Percentiles rank a stretch among this genome's conserved stretches.
These are phyloP conservation scores for Pristis pectinata DNA, from an alignment of 2,797 vertebrate species.

Conservation along the genomic window DNA sequence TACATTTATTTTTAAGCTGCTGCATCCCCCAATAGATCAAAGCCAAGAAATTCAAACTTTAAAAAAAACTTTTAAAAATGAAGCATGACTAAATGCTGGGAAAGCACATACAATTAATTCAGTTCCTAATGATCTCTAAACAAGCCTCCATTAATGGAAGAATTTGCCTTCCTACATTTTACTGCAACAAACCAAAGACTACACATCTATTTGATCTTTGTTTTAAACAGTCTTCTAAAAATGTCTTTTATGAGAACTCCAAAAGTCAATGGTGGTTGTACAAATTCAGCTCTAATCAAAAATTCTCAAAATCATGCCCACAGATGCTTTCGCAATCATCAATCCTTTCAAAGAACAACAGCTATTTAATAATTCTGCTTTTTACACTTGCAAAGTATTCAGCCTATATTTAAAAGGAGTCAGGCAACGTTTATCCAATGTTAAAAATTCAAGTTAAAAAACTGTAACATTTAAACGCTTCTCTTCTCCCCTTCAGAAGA, in stretches of 20 bases:
- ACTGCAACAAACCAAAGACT: constrained; percentile 13
- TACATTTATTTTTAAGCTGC: not conserved
- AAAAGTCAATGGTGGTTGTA: not conserved
- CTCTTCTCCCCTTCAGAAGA: constrained; percentile 8
- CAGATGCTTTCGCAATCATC: not conserved
- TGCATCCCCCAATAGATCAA: constrained; percentile 17
- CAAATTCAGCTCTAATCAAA: constrained; percentile 1
- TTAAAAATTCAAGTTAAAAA: constrained; percentile 2
- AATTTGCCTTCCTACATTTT: constrained; percentile 33
- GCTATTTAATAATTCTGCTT: constrained; percentile 8
- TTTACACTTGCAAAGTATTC: not conserved
- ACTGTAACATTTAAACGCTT: not conserved
- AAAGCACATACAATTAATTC: constrained; percentile 33
- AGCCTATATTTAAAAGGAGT: no score
- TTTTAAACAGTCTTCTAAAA: not conserved
- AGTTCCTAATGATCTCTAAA: constrained; percentile 36
- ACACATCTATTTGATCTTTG: constrained; percentile 16
- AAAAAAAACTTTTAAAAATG: not conserved
- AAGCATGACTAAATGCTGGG: constrained; percentile 7
- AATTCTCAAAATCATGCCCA: not conserved
- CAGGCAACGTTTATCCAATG: not conserved
- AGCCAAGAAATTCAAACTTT: not conserved
- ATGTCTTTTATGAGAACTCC: constrained; percentile 13
- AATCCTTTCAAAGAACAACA: not conserved
- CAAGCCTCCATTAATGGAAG: not conserved